A percentile compares a stretch with the other conserved stretches of the same genome.
These are phyloP conservation scores for Muscicapa striata DNA, from an alignment of 2,797 vertebrate genomes.

Conservation along the genomic window DNA sequence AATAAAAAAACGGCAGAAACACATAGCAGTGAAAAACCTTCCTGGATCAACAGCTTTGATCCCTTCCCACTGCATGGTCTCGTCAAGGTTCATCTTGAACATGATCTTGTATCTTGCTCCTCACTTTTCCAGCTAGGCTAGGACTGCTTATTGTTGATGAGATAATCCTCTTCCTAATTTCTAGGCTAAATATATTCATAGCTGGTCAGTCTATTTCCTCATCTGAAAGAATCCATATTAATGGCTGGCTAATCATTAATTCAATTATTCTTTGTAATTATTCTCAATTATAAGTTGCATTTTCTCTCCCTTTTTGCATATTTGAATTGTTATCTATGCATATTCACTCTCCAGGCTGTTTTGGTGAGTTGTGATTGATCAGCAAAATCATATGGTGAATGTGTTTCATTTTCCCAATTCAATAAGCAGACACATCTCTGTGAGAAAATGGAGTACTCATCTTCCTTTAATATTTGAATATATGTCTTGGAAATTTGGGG, in stretches of 20 bases:
- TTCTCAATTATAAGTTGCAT: neutral
- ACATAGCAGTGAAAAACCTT: neutral
- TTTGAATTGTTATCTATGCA: neutral
- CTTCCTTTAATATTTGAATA: neutral
- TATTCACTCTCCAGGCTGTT: neutral
- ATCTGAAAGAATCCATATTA: neutral
- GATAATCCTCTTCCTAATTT: neutral
- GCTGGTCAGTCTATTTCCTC: neutral
- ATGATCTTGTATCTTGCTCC: neutral
- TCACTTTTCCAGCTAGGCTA: neutral
- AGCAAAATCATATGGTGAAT: neutral
- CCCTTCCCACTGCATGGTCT: neutral
- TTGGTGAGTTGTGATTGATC: constrained; percentile 1
- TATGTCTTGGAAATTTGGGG: neutral
- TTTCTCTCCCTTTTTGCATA: neutral
- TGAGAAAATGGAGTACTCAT: neutral
- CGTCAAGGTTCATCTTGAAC: neutral
- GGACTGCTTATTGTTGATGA: neutral
- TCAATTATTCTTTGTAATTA: neutral
- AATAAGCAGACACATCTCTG: neutral
- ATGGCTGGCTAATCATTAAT: neutral
- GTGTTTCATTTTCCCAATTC: neutral
- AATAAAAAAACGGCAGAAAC: neutral
- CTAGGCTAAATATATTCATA: neutral
- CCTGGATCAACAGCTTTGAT: neutral